phyloP scores from a whole-genome alignment of 2,888 invertebrate genomes.

The Nycteola revayana region DNA sequence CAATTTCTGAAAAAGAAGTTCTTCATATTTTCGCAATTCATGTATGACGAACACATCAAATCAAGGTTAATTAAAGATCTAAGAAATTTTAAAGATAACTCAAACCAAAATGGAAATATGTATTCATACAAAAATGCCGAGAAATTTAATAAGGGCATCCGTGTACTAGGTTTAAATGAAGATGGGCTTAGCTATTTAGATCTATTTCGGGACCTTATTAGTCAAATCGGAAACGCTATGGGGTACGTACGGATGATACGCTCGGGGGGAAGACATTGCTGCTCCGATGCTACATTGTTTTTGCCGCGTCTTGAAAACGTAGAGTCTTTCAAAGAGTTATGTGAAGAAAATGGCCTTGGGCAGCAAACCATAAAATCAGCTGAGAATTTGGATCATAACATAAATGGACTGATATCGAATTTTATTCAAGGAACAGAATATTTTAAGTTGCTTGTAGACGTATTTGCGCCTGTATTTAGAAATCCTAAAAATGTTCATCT shows the following conservation, averaged over 20 bases:
- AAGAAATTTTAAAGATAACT: slow-evolving; percentile 90
- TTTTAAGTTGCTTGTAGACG: slow-evolving; percentile 94
- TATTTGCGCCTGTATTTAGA: slow-evolving; percentile 94
- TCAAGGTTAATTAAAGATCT: slow-evolving; percentile 95
- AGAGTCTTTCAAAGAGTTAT: slow-evolving; percentile 82
- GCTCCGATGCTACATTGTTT: slow-evolving; percentile 94
- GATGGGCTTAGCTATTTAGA: slow-evolving; percentile 95
- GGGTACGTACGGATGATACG: slow-evolving; percentile 97
- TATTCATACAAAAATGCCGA: slow-evolving; percentile 96
- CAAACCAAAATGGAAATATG: slow-evolving; percentile 84
- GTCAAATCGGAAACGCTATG: slow-evolving; percentile 97
- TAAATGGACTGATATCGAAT: slow-evolving; percentile 89
- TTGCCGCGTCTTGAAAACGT: slow-evolving; percentile 88
- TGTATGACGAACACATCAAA: slow-evolving; percentile 99
- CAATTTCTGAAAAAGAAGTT: slow-evolving; percentile 97
- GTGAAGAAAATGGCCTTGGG: slow-evolving; percentile 82
- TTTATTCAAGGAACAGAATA: slow-evolving; percentile 95
- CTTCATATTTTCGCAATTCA: slow-evolving; percentile 96
- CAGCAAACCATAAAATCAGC: slow-evolving; percentile 84
- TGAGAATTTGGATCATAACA: slow-evolving; percentile 88
- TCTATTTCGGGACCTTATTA: slow-evolving; percentile 94
- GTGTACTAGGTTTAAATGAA: slow-evolving; percentile 90
- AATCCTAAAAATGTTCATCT: slow-evolving; percentile 94
- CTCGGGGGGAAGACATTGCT: slow-evolving; percentile 96
- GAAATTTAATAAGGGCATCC: slow-evolving; percentile 95